Evolutionary conservation across 1,140 invertebrate genomes (phyloP), one percentile per base, ranked within the genome.

Genomic region (Aplysia californica): DNA sequence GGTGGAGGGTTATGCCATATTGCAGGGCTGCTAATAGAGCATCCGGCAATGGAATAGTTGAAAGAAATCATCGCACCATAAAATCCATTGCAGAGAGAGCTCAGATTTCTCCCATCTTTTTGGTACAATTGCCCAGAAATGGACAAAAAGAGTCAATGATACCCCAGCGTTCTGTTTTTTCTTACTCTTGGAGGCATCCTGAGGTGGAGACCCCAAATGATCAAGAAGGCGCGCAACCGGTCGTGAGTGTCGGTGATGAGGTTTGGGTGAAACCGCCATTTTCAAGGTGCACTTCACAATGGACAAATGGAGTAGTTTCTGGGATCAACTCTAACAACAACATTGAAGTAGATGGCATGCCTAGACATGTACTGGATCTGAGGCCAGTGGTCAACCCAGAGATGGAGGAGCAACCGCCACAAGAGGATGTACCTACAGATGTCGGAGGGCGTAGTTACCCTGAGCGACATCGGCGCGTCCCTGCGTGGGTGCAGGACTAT

Each of bases 381-480:
- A 50, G 44, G n/a, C 44, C 58, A 29, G 58, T 61, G 58, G 58
- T 61, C 58, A 61, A 61, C 29, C 58, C 58, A 6, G 58, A 61
- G 58, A 6, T 26, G 10, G 58, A 61, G 10, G 58, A 61, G 10
- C 20, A 50, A 10, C 44, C 44, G n/a, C 44, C 26, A 10, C 29
- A 10, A 61, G 58, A 61, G 10, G 58, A 61, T 10, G 58, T 18
- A 31, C 6, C 6, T 26, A 20, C 44, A 15, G 44, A 29, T 61
- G 20, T 26, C 10, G 29, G 20, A 10, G 58, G 29, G 26, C 58
- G 58, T 31, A 10, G 58, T 18, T 61, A 61, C 26, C 58, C 58
- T 61, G 15, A 61, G 29, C 58, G 58, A 61, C 20, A 18, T 10
- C 10, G 58, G 58, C 10, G 58, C 10, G 58, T 61, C 29, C 58